Percentiles rank a stretch among this genome's conserved stretches.
Conservation (phyloP, 2,888 invertebrate species). For the Seira musarum region DNA sequence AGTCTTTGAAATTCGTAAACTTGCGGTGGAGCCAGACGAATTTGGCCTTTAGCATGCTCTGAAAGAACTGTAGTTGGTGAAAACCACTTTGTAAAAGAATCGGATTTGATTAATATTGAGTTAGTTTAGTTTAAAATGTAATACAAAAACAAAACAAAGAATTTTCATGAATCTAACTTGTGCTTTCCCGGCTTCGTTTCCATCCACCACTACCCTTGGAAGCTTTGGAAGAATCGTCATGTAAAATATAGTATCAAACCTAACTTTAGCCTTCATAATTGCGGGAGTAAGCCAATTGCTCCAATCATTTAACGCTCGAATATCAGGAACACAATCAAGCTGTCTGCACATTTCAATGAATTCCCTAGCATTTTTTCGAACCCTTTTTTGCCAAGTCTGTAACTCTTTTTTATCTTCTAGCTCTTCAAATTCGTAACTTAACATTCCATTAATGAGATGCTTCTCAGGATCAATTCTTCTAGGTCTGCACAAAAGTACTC, state of each 20-base stretch:
- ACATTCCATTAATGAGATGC: constrained; percentile 13
- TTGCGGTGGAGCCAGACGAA: constrained; percentile 82
- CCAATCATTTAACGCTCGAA: constrained; percentile 87
- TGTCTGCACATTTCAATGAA: constrained; percentile 81
- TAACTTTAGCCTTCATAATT: constrained; percentile 71
- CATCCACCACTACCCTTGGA: constrained; percentile 75
- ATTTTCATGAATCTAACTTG: constrained; percentile 72
- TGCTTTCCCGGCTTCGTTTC: constrained; percentile 77
- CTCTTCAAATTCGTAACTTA: constrained; percentile 37
- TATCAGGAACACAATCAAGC: constrained; percentile 82
- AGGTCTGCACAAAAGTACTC: constrained; percentile 80
- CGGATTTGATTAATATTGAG: too few relatives aligned
- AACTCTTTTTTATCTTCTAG: constrained; percentile 76
- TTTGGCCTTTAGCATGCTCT: constrained; percentile 72
- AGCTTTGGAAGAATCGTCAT: constrained; percentile 77
- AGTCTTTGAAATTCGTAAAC: constrained; percentile 82
- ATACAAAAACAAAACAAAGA: too few relatives aligned
- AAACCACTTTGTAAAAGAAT: constrained; percentile 78
- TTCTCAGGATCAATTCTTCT: constrained; percentile 10
- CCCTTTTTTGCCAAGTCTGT: constrained; percentile 78
- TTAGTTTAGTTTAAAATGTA: too few relatives aligned
- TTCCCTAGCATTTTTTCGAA: constrained; percentile 78
- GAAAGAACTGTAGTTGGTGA: constrained; percentile 75
- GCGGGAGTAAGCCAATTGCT: constrained; percentile 86
- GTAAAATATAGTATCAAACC: constrained; percentile 85